Base-by-base conservation (phyloP, 2,888 invertebrate genomes). In the Patella ulyssiponensis region DNA sequence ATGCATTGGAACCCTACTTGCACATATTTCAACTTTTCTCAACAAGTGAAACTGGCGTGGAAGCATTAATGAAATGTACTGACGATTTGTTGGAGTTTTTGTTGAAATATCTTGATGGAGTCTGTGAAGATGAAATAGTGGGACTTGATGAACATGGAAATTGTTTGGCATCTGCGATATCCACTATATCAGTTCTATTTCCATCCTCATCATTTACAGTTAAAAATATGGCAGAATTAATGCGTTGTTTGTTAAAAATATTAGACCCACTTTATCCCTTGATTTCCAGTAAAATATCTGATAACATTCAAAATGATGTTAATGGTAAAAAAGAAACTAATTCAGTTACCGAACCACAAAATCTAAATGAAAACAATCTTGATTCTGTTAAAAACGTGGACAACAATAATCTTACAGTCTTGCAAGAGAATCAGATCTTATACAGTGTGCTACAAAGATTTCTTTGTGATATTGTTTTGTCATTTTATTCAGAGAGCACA, bases 71-170 rank as follows among this genome's bases (percentile, higher is more conserved):
- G 33, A 73, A 73, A 7, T 82, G 85, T 76, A 80, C 81, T 3
- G 86, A 83, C 4, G 74, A 73, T 11, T 75, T 89, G 33, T 79
- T 82, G 71, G 78, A 77, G 53, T 83, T 85, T 27, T 79, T 88
- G 20, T 77, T 88, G 80, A 84, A 86, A 74, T 89, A 88, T 77
- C 82, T 90, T 71, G 78, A 82, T 56, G 74, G 81, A 17, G 79
- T 90, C 2, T 90, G 90, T 81, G 87, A 88, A 72, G 88, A 90
- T 72, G 89, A 89, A 73, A 88, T 90, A 11, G 86, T 90, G 1
- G 85, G 84, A 2, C 74, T 90, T 3, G 87, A 86, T 33, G 86
- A 86, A 3, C 81, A 82, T 44, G 87, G 87, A 64, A 81, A 80
- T 17, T 83, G 84, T 52, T 80, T 89, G 7, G 83, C 87, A 9